These are phyloP conservation scores for Drosophila pseudotalamancana DNA, from an alignment of 2,888 invertebrate genomes.

Conservation along the genomic window DNA sequence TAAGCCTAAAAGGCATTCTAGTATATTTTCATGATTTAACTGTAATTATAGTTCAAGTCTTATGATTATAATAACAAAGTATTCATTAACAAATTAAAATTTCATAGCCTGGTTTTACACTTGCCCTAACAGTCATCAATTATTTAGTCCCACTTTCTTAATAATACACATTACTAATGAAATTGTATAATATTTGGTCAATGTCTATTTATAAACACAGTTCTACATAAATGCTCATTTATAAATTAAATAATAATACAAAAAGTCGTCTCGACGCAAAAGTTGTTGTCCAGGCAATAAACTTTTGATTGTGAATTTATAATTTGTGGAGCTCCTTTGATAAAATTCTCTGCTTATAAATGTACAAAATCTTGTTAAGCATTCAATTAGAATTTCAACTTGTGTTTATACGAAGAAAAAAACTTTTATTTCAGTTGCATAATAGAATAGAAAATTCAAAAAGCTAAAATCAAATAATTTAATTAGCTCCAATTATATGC, in stretches of 20 bases:
- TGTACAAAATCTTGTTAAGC: background rate
- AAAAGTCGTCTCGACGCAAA: background rate
- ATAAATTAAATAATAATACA: background rate
- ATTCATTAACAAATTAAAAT: too few relatives aligned
- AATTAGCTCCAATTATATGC: slow-evolving; percentile 23
- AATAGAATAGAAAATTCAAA: slow-evolving; percentile 21
- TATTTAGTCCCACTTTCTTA: too few relatives aligned
- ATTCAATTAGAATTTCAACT: slow-evolving; percentile 2
- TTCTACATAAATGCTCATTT: background rate
- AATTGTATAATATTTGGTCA: too few relatives aligned
- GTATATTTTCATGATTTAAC: too few relatives aligned
- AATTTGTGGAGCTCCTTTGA: slow-evolving; percentile 7
- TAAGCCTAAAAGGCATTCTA: too few relatives aligned
- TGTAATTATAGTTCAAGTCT: too few relatives aligned
- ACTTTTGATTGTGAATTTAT: background rate
- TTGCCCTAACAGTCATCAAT: too few relatives aligned
- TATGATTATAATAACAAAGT: too few relatives aligned
- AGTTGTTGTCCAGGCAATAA: slow-evolving; percentile 4
- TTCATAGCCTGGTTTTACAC: too few relatives aligned
- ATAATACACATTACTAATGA: background rate
- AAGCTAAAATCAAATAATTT: slow-evolving; percentile 16
- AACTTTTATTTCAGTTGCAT: slow-evolving; percentile 8
- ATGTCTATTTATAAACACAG: background rate
- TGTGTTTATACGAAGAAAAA: background rate
- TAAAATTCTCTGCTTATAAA: background rate